phyloP scores from a whole-genome alignment of 2,888 invertebrate genomes.

The Amphipoea lucens region DNA sequence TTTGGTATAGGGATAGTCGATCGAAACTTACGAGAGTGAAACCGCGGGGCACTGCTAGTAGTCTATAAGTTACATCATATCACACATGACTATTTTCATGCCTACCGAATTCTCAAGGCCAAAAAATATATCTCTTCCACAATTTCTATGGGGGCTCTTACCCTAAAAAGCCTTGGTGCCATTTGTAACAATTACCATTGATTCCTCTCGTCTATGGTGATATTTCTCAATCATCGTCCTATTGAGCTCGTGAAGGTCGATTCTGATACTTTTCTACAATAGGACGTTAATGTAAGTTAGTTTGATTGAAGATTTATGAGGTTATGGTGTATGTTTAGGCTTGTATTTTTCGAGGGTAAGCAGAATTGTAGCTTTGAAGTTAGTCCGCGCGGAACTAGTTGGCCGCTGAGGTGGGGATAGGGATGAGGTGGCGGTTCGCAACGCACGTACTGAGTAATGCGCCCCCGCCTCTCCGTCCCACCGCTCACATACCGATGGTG shows the following conservation, averaged over 20 bases:
- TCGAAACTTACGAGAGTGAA: too few species aligned
- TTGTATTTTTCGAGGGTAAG: conserved; percentile 2
- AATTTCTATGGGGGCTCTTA: conserved; percentile 23
- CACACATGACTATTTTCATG: too few species aligned
- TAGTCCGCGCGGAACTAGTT: too few species aligned
- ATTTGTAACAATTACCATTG: conserved; percentile 84
- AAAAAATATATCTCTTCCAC: conserved; percentile 7
- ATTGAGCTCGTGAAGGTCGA: conserved; percentile 66
- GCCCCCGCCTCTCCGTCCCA: too few species aligned
- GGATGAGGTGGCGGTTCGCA: too few species aligned
- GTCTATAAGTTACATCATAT: not conserved
- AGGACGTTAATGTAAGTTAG: conserved; percentile 21
- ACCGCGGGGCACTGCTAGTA: too few species aligned
- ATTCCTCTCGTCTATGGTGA: conserved; percentile 73
- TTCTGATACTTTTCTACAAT: conserved; percentile 38
- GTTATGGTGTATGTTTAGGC: not conserved
- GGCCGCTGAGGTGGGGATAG: too few species aligned
- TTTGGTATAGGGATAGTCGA: too few species aligned
- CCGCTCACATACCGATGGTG: too few species aligned
- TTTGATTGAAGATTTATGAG: conserved; percentile 16
- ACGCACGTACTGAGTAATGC: too few species aligned
- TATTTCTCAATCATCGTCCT: conserved; percentile 83
- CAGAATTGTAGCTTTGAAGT: not conserved
- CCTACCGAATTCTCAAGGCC: not conserved
- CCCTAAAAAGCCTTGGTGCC: conserved; percentile 68